Conservation (phyloP, 2,888 invertebrate genomes). For the Rhorus exstirpatorius region DNA sequence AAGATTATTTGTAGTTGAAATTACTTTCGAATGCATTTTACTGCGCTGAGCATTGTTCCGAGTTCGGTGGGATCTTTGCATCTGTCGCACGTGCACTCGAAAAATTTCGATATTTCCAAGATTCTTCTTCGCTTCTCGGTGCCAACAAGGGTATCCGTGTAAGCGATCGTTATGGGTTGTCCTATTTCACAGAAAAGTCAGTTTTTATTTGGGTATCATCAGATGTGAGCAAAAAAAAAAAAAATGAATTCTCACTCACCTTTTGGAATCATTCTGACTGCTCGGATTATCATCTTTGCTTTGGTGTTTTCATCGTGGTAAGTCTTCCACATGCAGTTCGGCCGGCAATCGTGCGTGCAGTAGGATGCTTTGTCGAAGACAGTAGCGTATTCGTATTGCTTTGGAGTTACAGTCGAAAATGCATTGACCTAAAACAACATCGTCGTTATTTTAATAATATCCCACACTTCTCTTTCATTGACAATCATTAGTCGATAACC, state of each 20-base stretch:
- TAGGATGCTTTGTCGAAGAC: not conserved
- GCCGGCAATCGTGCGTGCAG: not conserved
- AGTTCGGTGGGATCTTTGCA: conserved; percentile 92
- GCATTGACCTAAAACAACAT: not conserved
- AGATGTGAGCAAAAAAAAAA: not conserved
- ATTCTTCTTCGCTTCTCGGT: conserved; percentile 91
- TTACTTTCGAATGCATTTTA: not conserved
- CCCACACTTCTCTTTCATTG: too few relatives aligned
- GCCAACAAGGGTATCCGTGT: conserved; percentile 94
- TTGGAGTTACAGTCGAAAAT: not conserved
- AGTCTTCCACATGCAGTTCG: not conserved
- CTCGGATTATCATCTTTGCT: not conserved
- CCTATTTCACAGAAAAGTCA: conserved; percentile 85
- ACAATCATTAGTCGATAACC: too few relatives aligned
- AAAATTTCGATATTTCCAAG: conserved; percentile 92
- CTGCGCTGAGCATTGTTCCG: conserved; percentile 89
- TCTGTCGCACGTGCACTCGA: conserved; percentile 90
- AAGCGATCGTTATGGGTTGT: conserved; percentile 92
- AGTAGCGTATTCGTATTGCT: not conserved
- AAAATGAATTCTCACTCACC: not conserved
- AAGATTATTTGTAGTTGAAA: not conserved
- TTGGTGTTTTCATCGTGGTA: not conserved
- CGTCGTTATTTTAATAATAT: too few relatives aligned
- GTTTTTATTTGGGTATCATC: not conserved
- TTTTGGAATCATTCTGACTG: not conserved